Evolutionary conservation across 2,113 vertebrate genomes (phyloP), one percentile per base, ranked within the genome.

Genomic region (Tachuris rubrigastra): DNA sequence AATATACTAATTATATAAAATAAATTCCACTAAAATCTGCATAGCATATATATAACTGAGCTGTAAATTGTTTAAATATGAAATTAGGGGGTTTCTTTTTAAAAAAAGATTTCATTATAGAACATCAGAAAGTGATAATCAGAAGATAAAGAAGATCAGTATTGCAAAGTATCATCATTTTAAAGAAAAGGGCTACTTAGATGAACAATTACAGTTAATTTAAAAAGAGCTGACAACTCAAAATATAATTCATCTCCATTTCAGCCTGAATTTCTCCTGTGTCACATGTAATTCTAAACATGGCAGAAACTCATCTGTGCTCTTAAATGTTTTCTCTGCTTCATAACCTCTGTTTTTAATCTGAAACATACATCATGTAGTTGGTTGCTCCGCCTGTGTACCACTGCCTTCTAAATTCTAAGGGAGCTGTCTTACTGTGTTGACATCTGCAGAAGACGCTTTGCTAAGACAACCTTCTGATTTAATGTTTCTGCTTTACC

Each of bases 381-480:
- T 97, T 94, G 91, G 87, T 89, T 96, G 93, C 94, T 93, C 90
- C 97, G 97, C 82, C 91, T 89, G 62, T 79, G 87, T 74, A 67
- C 80, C 25, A 24, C 83, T 94, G 88, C 91, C 94, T 98, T 98
- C 97, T 96, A 97, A 98, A 98, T 97, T 97, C 96, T 97, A 71
- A 72, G 84, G 75, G 85, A 96, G 90, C 85, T 95, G 42, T 90
- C 90, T 77, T 96, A 92, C 52, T 89, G 76, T 72, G 85, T 85
- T 97, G 95, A 95, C 92, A 76, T 95, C 90, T 95, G 90, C 93
- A 91, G 88, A 90, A 94, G 95, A 96, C 83, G 83, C 80, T 95
- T 95, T 96, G 96, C 95, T 95, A 97, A 95, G 91, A 95, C 93
- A 97, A 92, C 72, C 94, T 98, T 98, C 96, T 98, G 97, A 98